Evolutionary conservation across 2,888 invertebrate species (phyloP), one percentile per base, ranked within the genome.

Genomic region (Orthosia gothica): DNA sequence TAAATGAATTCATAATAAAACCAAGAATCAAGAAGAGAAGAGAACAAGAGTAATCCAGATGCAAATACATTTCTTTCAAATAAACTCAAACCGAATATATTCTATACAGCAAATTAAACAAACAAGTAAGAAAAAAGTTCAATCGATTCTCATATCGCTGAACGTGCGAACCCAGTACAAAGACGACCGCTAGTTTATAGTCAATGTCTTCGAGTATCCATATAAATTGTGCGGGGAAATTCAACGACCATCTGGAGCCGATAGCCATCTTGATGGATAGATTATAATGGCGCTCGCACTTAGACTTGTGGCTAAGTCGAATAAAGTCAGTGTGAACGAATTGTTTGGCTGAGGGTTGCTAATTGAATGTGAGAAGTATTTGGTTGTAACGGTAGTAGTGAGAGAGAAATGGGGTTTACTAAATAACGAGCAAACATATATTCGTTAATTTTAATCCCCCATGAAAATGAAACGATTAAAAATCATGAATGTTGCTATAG

Each of bases 241-340:
- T 91, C 91, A 89, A 85, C 90, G 89, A 86, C 91, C 91, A 92
- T 92, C 91, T 92, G 89, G 92, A 93, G 92, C 89, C 86, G 94
- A 94, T 94, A 92, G 83, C 76, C 70, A 95, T 95, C 94, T 93
- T 93, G 94, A 94, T 93, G 89, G 92, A 93, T 92, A 92, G 91
- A 93, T 93, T 91, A 91, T 85, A 89, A 88, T 88, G 90, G 90
- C 89, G 89, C 89, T 90, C 82, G 81, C 83, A 81, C 73, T 82
- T 84, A 87, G 88, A 88, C 88, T 80, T 85, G 89, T 70, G 82
- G 85, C 77, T 80, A n/a, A 66, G 71, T 71, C 64, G 68, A 84
- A 71, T 58, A 47, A 58, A 54, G 71, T 71, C 59, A 59, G 74
- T 74, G 58, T 45, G 65, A 78, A 57, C 32, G 32, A 70, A 74